phyloP scores from a whole-genome alignment of 2,113 vertebrate genomes.

The Hassar affinis region DNA sequence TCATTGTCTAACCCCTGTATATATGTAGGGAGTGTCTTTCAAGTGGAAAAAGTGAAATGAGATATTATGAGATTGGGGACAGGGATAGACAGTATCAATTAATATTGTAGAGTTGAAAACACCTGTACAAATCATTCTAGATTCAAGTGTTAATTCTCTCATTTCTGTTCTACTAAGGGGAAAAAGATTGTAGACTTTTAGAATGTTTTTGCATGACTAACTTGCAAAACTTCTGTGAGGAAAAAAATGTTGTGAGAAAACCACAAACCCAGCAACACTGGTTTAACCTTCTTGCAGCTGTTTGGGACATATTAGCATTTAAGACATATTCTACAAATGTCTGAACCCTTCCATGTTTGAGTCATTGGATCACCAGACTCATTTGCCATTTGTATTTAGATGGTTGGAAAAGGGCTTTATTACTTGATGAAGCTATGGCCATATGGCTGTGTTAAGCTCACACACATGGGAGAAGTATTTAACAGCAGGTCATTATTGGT shows the following conservation, averaged over 20 bases:
- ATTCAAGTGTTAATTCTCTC: too few species aligned
- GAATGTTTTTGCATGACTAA: background rate
- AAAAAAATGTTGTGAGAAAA: background rate
- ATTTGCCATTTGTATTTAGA: background rate
- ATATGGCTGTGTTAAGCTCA: background rate
- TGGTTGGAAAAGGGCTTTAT: background rate
- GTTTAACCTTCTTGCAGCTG: background rate
- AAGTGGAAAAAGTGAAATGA: background rate
- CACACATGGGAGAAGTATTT: background rate
- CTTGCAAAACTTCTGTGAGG: too few species aligned
- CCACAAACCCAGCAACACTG: background rate
- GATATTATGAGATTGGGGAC: background rate
- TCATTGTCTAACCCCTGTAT: background rate
- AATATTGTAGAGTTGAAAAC: background rate
- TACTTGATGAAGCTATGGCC: background rate
- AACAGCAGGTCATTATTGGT: background rate
- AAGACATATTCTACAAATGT: background rate
- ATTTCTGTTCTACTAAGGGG: background rate
- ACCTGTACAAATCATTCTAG: background rate
- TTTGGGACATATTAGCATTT: background rate
- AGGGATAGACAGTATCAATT: background rate
- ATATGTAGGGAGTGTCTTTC: background rate
- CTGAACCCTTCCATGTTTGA: background rate
- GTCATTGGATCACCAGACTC: background rate
- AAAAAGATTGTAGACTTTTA: too few species aligned